Base-by-base conservation (phyloP, 1,140 invertebrate genomes). In the Aphelinus certus region DNA sequence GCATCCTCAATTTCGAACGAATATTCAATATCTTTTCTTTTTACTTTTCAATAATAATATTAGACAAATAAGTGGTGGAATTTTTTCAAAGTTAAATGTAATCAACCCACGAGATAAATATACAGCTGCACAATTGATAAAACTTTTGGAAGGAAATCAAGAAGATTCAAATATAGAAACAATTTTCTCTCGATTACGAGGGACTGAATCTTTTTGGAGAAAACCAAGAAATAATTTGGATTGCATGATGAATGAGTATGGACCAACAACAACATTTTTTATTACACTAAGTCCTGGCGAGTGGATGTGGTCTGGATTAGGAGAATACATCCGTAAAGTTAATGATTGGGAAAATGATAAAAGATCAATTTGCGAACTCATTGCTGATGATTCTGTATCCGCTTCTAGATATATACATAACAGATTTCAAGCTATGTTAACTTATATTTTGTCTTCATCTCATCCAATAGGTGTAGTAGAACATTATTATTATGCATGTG, bases 261-360 rank as follows among this genome's bases (percentile, higher is more conserved):
- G 26, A 26, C 26, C 26, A 26, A 26, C 26, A 26, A 26, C 26
- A 47, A 85, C 81, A 4, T 87, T 83, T 81, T 81, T 86, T 80
- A 62, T 87, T 2, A 85, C 83, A 6, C 72, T 86, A 4, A 85
- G 83, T 79, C 82, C 83, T 26, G 78, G 74, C 60, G 83, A 87
- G 79, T 85, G 26, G 26, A 26, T 26, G 26, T 26, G 26, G 26
- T 26, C 26, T 26, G 26, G 26, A 26, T 26, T 26, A 26, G 26
- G 26, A 26, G 26, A 26, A 26, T 26, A 26, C 26, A 26, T 26
- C 26, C 26, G 26, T 26, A 26, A 26, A 26, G 26, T 26, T 26
- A 26, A 26, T 26, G 26, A 26, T 26, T 26, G 26, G 26, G 48
- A 73, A 72, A 75, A 77, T 55, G 60, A 71, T 55, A 79, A 74